These are phyloP conservation scores for Gobiocypris rarus DNA, from an alignment of 2,113 vertebrate genomes.

Conservation along the genomic window DNA sequence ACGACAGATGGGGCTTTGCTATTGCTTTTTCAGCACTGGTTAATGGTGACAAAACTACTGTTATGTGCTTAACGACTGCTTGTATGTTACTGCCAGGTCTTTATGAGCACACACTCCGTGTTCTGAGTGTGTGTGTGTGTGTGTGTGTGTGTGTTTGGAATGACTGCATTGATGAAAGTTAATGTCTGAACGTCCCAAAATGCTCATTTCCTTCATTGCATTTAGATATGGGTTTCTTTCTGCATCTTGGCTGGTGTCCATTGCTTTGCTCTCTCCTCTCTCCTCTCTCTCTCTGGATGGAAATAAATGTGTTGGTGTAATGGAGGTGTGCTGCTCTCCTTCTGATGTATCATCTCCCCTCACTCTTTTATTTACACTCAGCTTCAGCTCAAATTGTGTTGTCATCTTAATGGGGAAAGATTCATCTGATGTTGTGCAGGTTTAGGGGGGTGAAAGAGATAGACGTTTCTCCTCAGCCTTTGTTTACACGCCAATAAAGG, in stretches of 20 bases:
- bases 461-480: slow-evolving; percentile 72
- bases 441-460: slow-evolving; percentile 76
- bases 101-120: slow-evolving; percentile 66
- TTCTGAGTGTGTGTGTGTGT: slow-evolving; percentile 30
- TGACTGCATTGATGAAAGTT: slow-evolving; percentile 82
- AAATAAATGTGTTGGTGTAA: slow-evolving; percentile 81
- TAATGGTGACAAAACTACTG: slow-evolving; percentile 81
- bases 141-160: slow-evolving; percentile 64
- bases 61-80: slow-evolving; percentile 71
- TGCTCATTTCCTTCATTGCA: slow-evolving; percentile 72
- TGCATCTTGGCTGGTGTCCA: slow-evolving; percentile 67
- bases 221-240: slow-evolving; percentile 68
- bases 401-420: slow-evolving; percentile 80
- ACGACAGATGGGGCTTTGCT: slow-evolving; percentile 64
- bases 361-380: slow-evolving; percentile 84
- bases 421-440: slow-evolving; percentile 78
- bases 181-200: slow-evolving; percentile 72
- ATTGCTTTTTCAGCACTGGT: slow-evolving; percentile 68
- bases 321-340: slow-evolving; percentile 74
- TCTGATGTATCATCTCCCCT: slow-evolving; percentile 83
- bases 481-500: slow-evolving; percentile 65
- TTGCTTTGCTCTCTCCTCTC: slow-evolving; percentile 41
- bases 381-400: slow-evolving; percentile 81
- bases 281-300: slow-evolving; percentile 72
- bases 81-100: slow-evolving; percentile 58